Percentiles rank a stretch among this genome's conserved stretches.
Evolutionary conservation across 2,113 vertebrate species (phyloP).

Genomic region (Clupea harengus): DNA sequence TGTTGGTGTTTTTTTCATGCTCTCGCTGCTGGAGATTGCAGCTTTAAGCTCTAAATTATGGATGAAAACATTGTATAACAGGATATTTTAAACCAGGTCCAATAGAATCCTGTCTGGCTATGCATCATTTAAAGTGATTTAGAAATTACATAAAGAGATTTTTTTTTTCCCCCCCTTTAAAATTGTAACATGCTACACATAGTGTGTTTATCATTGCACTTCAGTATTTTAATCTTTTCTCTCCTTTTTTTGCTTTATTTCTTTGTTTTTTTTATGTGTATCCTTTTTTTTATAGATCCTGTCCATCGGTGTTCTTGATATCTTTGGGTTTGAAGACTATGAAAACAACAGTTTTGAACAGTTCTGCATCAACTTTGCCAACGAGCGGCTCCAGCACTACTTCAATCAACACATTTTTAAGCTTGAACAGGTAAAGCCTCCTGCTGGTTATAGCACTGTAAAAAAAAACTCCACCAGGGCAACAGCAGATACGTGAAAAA

Average conservation of each 20-base stretch:
- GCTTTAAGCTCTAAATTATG: slow-evolving; percentile 46
- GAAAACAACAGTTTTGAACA: slow-evolving; percentile 99
- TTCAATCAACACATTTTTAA: slow-evolving; percentile 99
- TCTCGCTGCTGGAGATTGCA: slow-evolving; percentile 20
- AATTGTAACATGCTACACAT: neutral
- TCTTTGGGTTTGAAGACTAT: slow-evolving; percentile 98
- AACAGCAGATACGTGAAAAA: neutral
- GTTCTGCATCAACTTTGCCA: slow-evolving; percentile 99
- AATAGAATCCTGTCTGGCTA: neutral
- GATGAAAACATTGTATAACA: slow-evolving; percentile 40
- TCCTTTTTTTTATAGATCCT: slow-evolving; percentile 75
- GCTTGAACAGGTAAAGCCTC: slow-evolving; percentile 83
- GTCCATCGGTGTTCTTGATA: slow-evolving; percentile 96
- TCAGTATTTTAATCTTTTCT: neutral
- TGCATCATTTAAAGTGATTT: slow-evolving; percentile 10
- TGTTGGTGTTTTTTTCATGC: neutral
- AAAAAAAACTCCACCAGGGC: neutral
- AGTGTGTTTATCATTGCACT: neutral
- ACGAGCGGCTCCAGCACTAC: slow-evolving; percentile 97
- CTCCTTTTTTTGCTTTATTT: neutral
- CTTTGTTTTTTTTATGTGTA: neutral
- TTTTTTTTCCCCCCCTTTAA: neutral
- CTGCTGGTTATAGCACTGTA: neutral
- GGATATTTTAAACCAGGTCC: slow-evolving; percentile 27
- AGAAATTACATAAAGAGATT: slow-evolving; percentile 26